Evolutionary conservation across 1,140 invertebrate genomes (phyloP).

Genomic region (Drosophila mayri): DNA sequence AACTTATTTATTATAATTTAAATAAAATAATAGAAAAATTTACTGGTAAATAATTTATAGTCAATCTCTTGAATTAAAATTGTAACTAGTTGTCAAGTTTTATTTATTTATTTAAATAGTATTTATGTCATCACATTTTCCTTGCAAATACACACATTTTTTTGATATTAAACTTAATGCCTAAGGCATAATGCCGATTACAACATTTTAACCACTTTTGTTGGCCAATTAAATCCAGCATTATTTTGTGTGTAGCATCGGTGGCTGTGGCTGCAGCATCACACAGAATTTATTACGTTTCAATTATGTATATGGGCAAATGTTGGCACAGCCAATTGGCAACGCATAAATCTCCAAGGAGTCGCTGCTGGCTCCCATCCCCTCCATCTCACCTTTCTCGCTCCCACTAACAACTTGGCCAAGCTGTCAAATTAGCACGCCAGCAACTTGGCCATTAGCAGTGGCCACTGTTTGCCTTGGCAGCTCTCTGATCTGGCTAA

Average conservation of each 20-base stretch:
- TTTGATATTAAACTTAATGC: neutral
- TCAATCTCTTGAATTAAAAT: neutral
- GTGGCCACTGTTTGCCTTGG: constrained; percentile 28
- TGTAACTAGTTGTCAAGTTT: no score
- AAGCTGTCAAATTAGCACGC: constrained; percentile 72
- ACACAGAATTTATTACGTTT: constrained; percentile 79
- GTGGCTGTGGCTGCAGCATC: constrained; percentile 5
- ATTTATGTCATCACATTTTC: neutral
- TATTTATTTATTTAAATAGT: neutral
- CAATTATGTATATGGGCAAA: constrained; percentile 81
- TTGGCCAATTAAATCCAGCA: neutral
- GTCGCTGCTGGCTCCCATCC: constrained; percentile 21
- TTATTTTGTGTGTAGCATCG: constrained; percentile 13
- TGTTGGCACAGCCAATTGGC: constrained; percentile 75
- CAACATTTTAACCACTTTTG: neutral
- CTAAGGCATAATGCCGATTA: neutral
- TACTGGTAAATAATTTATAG: no score
- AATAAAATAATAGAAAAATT: no score
- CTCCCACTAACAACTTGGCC: constrained; percentile 16
- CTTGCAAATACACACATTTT: no score
- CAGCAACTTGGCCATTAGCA: constrained; percentile 50
- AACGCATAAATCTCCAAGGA: constrained; percentile 68
- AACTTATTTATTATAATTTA: neutral
- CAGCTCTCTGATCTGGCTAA: constrained; percentile 46
- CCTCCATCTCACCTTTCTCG: constrained; percentile 5